Conservation (phyloP, 2,113 vertebrate genomes). For the Oreocharis arfaki region DNA sequence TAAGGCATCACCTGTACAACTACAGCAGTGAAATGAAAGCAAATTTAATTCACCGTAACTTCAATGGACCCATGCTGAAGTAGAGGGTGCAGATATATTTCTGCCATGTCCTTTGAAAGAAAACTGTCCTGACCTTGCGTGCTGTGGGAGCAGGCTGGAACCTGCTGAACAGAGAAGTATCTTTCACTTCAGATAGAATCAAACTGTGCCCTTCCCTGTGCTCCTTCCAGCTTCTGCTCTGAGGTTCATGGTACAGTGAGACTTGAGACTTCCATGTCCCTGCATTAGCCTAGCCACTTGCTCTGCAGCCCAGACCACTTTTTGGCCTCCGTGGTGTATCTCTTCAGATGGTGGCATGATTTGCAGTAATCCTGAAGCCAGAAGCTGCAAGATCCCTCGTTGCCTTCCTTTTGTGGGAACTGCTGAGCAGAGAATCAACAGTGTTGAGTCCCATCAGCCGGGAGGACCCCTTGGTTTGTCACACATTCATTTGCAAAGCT, state of each 20-base stretch:
- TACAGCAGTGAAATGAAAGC: background rate
- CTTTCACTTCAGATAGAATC: background rate
- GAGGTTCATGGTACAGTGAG: background rate
- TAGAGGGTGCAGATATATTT: background rate
- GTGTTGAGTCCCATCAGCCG: background rate
- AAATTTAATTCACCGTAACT: background rate
- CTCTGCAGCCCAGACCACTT: background rate
- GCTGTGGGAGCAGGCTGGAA: background rate
- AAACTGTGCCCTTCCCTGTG: background rate
- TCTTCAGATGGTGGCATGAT: background rate
- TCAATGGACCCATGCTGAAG: background rate
- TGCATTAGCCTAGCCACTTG: background rate
- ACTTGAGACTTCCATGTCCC: background rate
- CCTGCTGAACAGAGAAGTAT: background rate
- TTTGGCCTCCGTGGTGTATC: background rate
- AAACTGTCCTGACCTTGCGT: background rate
- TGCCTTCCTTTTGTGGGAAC: background rate
- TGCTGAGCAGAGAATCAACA: background rate
- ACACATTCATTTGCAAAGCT: background rate
- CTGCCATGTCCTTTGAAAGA: background rate
- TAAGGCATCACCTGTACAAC: too few species aligned
- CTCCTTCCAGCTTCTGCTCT: background rate
- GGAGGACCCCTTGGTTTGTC: background rate
- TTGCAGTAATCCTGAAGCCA: background rate
- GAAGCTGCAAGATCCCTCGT: background rate